phyloP scores from a whole-genome alignment of 2,797 vertebrate genomes.

The Spatula versicolor region DNA sequence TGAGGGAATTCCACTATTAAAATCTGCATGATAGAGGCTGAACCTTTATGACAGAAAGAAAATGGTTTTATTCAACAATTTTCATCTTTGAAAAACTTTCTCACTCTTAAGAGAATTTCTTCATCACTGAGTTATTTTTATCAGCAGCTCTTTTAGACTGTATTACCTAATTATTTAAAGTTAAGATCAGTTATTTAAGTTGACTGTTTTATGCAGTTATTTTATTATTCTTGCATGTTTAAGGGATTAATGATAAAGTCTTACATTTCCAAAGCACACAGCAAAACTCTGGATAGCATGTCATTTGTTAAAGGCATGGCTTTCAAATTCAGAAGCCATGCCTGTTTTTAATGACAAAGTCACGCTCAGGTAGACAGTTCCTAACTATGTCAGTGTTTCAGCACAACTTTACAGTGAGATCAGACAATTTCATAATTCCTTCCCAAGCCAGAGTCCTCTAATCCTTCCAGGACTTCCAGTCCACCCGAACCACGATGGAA shows the following conservation, averaged over 20 bases:
- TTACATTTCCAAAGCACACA: not conserved
- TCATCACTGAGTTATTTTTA: not conserved
- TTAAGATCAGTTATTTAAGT: not conserved
- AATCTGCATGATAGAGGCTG: not conserved
- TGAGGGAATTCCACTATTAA: not conserved
- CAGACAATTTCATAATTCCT: not conserved
- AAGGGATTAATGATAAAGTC: not conserved
- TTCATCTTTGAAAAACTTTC: not conserved
- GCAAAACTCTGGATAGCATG: not conserved
- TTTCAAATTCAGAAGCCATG: not conserved
- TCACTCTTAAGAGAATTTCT: not conserved
- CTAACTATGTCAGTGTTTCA: not conserved
- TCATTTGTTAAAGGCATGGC: not conserved
- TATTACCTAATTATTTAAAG: not conserved
- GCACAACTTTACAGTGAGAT: not conserved
- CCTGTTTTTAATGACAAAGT: not conserved
- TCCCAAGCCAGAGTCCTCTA: not conserved
- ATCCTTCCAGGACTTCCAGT: not conserved
- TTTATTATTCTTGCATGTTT: not conserved
- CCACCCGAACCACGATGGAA: not conserved
- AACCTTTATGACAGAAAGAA: not conserved
- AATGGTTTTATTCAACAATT: not conserved
- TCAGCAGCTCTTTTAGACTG: not conserved
- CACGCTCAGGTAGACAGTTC: rapidly evolving
- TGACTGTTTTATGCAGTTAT: not conserved